A percentile compares a stretch with the other conserved stretches of the same genome.
Evolutionary conservation across 2,888 invertebrate genomes (phyloP).

Genomic region (Silvanus unidentatus): DNA sequence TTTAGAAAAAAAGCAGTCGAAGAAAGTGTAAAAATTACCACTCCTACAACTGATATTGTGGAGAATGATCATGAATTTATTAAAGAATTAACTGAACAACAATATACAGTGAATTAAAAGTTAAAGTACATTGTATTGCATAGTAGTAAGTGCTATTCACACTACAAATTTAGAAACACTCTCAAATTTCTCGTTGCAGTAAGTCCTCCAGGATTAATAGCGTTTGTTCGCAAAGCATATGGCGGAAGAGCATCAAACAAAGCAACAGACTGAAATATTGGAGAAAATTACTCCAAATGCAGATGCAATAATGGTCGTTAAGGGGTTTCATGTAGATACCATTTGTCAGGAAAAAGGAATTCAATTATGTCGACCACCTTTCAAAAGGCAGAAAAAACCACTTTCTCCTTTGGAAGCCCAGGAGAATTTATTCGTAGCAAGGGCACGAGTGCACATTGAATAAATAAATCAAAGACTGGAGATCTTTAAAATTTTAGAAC

Average conservation of each 20-base stretch:
- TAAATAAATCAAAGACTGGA: constrained; percentile 10
- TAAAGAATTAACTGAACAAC: too few relatives aligned
- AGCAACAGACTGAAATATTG: constrained; percentile 9
- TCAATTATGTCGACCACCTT: constrained; percentile 15
- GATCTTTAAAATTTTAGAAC: constrained; percentile 11
- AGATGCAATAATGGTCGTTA: constrained; percentile 18
- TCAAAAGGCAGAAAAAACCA: constrained; percentile 15
- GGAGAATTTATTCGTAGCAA: constrained; percentile 9
- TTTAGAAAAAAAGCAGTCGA: too few relatives aligned
- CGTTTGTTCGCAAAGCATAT: constrained; percentile 9
- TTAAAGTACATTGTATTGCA: too few relatives aligned
- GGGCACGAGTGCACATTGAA: constrained; percentile 17
- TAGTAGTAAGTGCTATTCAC: constrained; percentile 4
- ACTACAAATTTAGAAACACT: constrained; percentile 11
- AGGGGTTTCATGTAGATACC: constrained; percentile 6
- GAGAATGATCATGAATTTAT: too few relatives aligned
- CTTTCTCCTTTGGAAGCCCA: constrained; percentile 11
- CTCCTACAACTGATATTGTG: too few relatives aligned
- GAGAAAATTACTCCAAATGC: background rate
- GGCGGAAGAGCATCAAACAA: constrained; percentile 7
- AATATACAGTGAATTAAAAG: too few relatives aligned
- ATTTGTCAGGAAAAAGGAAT: constrained; percentile 9
- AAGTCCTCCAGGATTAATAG: constrained; percentile 11
- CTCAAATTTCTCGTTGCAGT: constrained; percentile 12
- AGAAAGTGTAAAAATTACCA: too few relatives aligned